Evolutionary conservation across 2,113 vertebrate genomes (phyloP), one percentile per base, ranked within the genome.

Genomic region (Neopipo cinnamomea): DNA sequence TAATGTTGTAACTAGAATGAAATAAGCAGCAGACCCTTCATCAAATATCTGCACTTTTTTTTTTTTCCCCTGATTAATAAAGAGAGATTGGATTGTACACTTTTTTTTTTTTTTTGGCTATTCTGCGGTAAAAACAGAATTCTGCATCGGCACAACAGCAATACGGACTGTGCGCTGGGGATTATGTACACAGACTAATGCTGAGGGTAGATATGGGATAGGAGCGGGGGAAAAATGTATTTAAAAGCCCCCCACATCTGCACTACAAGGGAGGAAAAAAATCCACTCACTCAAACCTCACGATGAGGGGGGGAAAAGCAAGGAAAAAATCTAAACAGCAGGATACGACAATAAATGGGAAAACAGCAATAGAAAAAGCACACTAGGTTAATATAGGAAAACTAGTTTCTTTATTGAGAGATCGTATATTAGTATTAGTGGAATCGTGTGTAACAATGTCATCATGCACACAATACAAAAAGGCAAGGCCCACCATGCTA

Each of bases 381-480:
- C 98, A 98, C 98, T 98, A 98, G 98, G 98, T 98, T 98, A 98
- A 98, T 98, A 98, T 97, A 98, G 98, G 98, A 98, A 98, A 98
- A 98, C 99, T 99, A 99, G 98, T 99, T 98, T 99, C 99, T 99
- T 99, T 99, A 99, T 99, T 99, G 99, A 99, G 99, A 99, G 98
- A 99, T 99, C 62, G 96, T 98, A 98, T 98, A 99, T 99, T 99
- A 99, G 99, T 99, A 98, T 98, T 98, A 98, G 98, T 99, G 99
- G 98, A 99, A 99, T 98, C 98, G 98, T 99, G 99, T 99, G 98
- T 98, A 98, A 98, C 98, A 99, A 98, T 98, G 98, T 98, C 97
- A 95, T 98, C 99, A 99, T 99, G 99, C 99, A 99, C 98, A 99
- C 99, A 97, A 98, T 98, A 98, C 97, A 98, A 97, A 98, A 99